Evolutionary conservation across 1,140 invertebrate species (phyloP).

Genomic region (Orius insidiosus): DNA sequence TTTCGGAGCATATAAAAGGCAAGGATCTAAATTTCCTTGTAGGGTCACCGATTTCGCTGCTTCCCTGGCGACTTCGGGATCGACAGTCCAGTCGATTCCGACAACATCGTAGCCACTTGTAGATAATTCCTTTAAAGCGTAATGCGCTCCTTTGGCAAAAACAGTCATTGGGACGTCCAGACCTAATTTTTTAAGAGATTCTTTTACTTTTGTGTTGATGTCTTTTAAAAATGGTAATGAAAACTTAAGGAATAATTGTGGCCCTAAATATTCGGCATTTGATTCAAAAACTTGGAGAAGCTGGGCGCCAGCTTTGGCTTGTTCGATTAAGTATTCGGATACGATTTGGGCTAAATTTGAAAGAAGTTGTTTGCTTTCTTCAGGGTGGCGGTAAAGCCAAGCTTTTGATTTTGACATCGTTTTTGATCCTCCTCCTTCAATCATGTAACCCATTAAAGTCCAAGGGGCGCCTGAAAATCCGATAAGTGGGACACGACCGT

Average conservation of each 20-base stretch:
- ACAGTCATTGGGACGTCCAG: constrained; percentile 59
- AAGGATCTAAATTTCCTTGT: constrained; percentile 93
- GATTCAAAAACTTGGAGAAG: constrained; percentile 93
- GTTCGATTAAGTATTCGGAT: constrained; percentile 79
- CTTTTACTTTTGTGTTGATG: constrained; percentile 56
- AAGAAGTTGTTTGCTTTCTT: constrained; percentile 60
- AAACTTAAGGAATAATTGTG: constrained; percentile 59
- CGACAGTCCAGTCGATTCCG: constrained; percentile 86
- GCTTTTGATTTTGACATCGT: constrained; percentile 81
- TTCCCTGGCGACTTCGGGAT: constrained; percentile 56
- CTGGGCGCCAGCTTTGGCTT: constrained; percentile 74
- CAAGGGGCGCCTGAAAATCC: constrained; percentile 95
- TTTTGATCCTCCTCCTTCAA: constrained; percentile 87
- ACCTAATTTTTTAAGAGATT: too few species aligned
- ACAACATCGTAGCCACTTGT: constrained; percentile 74
- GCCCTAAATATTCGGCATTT: constrained; percentile 74
- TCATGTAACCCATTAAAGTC: constrained; percentile 97
- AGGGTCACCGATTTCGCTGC: constrained; percentile 63
- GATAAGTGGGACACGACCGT: constrained; percentile 84
- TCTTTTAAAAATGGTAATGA: constrained; percentile 55
- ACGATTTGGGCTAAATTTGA: too few species aligned
- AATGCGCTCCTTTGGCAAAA: constrained; percentile 87
- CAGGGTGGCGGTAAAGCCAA: constrained; percentile 74
- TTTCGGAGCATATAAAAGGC: constrained; percentile 68
- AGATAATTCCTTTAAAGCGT: constrained; percentile 64